Conservation (phyloP, 2,113 vertebrate species). For the Callospermophilus lateralis region DNA sequence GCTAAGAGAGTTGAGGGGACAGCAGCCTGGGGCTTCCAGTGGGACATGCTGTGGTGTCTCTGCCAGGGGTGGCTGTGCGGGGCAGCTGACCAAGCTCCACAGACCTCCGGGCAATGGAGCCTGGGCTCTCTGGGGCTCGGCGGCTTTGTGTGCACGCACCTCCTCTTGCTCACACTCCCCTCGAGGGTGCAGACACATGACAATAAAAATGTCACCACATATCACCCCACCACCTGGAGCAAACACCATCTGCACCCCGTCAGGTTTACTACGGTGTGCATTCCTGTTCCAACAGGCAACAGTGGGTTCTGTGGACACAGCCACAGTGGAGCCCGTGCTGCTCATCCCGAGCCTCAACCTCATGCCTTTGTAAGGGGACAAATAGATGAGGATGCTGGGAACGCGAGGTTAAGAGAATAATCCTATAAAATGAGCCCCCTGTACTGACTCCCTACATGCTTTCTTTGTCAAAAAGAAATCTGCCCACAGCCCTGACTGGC, state of each 20-base stretch:
- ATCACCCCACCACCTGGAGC: rapidly evolving
- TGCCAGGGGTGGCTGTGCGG: neutral
- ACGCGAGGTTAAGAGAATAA: no score
- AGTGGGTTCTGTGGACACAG: rapidly evolving
- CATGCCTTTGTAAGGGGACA: neutral
- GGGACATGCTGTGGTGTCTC: rapidly evolving
- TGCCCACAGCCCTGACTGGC: no score
- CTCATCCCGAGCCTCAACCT: neutral
- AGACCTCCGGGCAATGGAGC: rapidly evolving
- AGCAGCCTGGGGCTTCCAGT: neutral
- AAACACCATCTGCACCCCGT: rapidly evolving
- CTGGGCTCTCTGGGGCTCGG: neutral
- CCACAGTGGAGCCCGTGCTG: rapidly evolving
- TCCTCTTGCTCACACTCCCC: neutral
- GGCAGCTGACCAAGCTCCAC: neutral
- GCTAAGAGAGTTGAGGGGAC: rapidly evolving
- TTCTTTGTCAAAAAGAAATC: no score
- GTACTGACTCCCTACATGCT: no score
- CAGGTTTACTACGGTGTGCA: rapidly evolving
- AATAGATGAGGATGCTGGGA: no score
- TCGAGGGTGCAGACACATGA: rapidly evolving
- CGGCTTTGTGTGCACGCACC: rapidly evolving
- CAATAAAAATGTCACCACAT: neutral
- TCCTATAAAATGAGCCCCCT: no score
- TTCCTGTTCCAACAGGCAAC: rapidly evolving